Conservation (phyloP, 2,113 vertebrate species). For the Callorhinus ursinus region DNA sequence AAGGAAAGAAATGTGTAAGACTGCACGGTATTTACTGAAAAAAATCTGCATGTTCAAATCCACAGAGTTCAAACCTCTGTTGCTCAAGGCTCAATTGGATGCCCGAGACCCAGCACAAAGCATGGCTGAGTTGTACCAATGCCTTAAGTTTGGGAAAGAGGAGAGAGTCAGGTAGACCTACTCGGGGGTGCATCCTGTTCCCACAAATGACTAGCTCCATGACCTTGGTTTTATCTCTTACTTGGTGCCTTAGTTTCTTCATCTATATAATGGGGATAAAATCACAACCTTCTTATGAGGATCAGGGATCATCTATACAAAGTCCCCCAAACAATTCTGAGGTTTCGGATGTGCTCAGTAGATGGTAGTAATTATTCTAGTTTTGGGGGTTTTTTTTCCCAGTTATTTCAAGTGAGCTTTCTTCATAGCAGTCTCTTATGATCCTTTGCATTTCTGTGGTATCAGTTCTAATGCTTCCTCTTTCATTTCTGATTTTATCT, state of each 20-base stretch:
- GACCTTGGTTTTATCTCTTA: background rate
- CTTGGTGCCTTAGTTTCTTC: background rate
- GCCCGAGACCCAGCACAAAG: background rate
- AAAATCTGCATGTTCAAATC: background rate
- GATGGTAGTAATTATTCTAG: background rate
- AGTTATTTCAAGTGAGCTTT: background rate
- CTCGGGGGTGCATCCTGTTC: too few relatives aligned
- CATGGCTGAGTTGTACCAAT: background rate
- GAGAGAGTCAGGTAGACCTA: too few relatives aligned
- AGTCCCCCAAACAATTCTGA: background rate
- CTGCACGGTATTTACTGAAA: background rate
- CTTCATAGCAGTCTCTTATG: background rate
- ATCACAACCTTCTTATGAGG: background rate
- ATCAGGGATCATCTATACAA: background rate
- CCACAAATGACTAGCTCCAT: background rate
- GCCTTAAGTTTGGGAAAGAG: background rate
- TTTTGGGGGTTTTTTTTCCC: background rate
- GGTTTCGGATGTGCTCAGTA: background rate
- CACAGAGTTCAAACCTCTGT: background rate
- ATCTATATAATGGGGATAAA: background rate
- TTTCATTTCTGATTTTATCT: background rate
- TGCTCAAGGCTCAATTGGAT: background rate
- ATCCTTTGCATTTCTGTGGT: background rate
- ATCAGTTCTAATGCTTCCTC: background rate
- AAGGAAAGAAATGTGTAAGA: background rate